A percentile compares a stretch with the other conserved stretches of the same genome.
These are phyloP conservation scores for Luscinia megarhynchos DNA, from an alignment of 2,797 vertebrate genomes.

Conservation along the genomic window DNA sequence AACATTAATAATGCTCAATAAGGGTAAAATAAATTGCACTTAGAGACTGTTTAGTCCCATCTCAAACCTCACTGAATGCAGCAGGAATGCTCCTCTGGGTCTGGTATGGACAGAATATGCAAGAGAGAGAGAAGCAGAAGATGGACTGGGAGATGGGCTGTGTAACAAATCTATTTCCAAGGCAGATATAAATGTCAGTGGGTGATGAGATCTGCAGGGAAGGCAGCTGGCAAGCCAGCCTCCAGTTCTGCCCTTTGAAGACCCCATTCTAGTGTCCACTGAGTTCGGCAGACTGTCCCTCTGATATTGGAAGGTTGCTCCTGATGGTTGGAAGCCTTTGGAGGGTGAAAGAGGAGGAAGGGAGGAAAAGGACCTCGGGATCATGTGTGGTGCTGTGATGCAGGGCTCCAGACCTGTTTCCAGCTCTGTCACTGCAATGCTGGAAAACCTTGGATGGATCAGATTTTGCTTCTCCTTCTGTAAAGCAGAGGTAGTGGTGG, in stretches of 20 bases:
- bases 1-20: constrained; percentile 35
- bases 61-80: neutral
- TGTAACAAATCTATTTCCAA: neutral
- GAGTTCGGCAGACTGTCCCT: neutral
- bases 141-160: neutral
- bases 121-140: neutral
- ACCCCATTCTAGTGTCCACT: neutral
- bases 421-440: neutral
- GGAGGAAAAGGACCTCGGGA: neutral
- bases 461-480: neutral
- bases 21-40: constrained; percentile 22
- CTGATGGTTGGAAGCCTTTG: neutral
- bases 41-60: neutral
- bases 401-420: neutral
- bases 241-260: neutral
- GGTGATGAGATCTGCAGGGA: neutral
- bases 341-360: neutral
- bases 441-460: neutral
- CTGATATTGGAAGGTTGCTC: neutral
- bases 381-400: accelerated
- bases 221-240: neutral
- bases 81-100: accelerated
- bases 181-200: neutral
- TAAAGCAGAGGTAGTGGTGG: neutral
- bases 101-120: neutral